Percentiles rank a stretch among this genome's conserved stretches.
Conservation (phyloP, 2,797 vertebrate species). For the Intellagama lesueurii region DNA sequence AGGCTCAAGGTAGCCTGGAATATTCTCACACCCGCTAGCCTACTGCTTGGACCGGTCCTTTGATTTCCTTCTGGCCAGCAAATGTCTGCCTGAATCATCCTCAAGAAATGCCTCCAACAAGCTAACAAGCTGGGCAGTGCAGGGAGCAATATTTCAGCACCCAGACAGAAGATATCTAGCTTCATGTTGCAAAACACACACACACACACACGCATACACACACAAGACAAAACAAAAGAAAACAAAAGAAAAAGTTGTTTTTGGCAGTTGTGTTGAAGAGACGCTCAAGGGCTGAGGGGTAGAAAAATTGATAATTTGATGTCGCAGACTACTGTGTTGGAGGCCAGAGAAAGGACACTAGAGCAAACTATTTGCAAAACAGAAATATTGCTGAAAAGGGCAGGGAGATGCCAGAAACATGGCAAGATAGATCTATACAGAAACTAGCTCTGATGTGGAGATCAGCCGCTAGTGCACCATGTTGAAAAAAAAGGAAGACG, state of each 20-base stretch:
- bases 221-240: no score
- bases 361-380: not conserved
- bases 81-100: constrained; percentile 1
- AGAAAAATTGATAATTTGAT: not conserved
- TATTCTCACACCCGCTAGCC: not conserved
- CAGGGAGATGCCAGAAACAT: not conserved
- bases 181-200: not conserved
- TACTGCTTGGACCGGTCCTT: not conserved
- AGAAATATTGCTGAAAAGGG: not conserved
- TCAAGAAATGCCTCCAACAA: constrained; percentile 1
- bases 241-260: not conserved
- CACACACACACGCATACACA: no score
- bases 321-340: not conserved
- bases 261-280: not conserved
- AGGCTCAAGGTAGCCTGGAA: not conserved
- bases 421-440: not conserved
- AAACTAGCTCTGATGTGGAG: not conserved
- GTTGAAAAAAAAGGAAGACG: no score
- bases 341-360: not conserved
- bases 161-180: not conserved
- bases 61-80: constrained; percentile 4
- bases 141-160: not conserved
- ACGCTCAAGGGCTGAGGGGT: not conserved
- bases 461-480: not conserved
- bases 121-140: not conserved